Base-by-base conservation (phyloP, 1,140 invertebrate genomes). In the Heterodera schachtii region DNA sequence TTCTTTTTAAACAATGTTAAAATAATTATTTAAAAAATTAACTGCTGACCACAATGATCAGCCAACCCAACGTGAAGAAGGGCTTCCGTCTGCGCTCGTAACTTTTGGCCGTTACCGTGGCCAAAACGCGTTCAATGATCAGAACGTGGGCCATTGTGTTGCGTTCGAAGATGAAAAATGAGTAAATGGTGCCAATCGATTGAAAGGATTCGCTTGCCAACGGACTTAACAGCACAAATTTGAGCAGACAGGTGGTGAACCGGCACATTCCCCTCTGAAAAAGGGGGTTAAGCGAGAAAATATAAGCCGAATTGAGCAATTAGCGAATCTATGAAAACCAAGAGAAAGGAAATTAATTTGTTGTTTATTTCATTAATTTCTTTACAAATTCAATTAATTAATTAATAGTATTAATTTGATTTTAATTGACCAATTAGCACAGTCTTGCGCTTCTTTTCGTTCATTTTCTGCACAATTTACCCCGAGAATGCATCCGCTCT, bases 401-500 rank as follows among this genome's bases (percentile, higher is more conserved):
- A 31, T 31, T 31, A 31, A 31, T n/a, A n/a, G n/a, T n/a, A n/a
- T 31, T 31, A 31, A 31, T 31, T 31, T 31, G 31, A 1, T 31
- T 31, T 31, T 31, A 31, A 31, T 31, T 31, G 31, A 0, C 31
- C 31, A 31, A 1, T 31, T 31, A 31, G 31, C 31, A 31, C 31
- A 31, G 31, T 31, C 31, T 31, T 31, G 31, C 31, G 31, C 31
- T 31, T 31, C 31, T 31, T 31, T 31, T 31, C 1, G 31, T 31
- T 31, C 31, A 31, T 31, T 31, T 31, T 31, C 31, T 31, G 31
- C 31, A 31, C 31, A 8, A 8, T 9, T 70, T 4, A 71, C 69
- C 69, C 31, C 69, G 66, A 78, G 66, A 78, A 78, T 78, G 47
- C 52, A 46, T 49, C 43, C 66, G 13, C 76, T 78, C 70, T 78